Evolutionary conservation across 2,113 vertebrate species (phyloP).

Genomic region (Psammodynastes pulverulentus): DNA sequence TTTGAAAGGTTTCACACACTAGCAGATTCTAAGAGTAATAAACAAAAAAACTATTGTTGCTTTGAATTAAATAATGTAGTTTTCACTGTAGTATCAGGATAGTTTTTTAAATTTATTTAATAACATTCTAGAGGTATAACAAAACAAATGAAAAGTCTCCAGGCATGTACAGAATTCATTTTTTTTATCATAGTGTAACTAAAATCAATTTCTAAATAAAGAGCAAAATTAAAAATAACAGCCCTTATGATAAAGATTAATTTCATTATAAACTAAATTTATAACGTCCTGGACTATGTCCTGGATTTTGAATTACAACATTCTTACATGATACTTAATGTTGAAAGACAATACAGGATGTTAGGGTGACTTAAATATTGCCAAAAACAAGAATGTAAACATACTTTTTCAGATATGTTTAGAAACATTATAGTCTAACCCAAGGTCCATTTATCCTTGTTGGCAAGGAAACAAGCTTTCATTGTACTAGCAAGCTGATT

Average conservation of each 20-base stretch:
- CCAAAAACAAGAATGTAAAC: not conserved
- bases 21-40: not conserved
- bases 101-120: not conserved
- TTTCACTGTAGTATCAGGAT: not conserved
- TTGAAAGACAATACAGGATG: not conserved
- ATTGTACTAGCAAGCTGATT: not conserved
- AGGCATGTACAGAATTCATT: not conserved
- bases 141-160: not conserved
- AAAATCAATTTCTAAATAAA: not conserved
- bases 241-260: not conserved
- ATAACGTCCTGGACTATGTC: not conserved
- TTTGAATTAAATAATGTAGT: not conserved
- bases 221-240: not conserved
- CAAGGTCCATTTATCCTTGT: constrained; percentile 27
- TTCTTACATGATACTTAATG: not conserved
- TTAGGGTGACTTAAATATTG: not conserved
- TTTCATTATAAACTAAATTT: not conserved
- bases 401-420: constrained; percentile 40
- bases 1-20: not conserved
- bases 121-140: not conserved
- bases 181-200: not conserved
- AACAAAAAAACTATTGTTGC: not conserved
- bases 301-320: not conserved
- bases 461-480: constrained; percentile 52
- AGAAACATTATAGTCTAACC: constrained; percentile 43